Evolutionary conservation across 1,140 invertebrate species (phyloP).

Genomic region (Achatina immaculata): DNA sequence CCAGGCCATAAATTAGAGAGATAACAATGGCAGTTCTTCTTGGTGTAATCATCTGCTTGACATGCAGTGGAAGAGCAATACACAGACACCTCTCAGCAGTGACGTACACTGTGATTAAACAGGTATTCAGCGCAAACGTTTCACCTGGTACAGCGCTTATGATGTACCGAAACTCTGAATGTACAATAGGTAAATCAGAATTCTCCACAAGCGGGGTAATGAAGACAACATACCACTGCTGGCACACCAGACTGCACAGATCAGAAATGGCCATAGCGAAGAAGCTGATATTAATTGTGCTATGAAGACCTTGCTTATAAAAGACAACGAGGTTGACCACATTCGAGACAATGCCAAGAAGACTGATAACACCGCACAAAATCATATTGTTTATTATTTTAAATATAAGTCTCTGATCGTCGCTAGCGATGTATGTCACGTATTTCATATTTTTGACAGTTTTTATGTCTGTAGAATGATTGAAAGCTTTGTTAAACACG

Average conservation of each 20-base stretch:
- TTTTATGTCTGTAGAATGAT: no score
- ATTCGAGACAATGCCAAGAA: no score
- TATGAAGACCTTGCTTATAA: neutral
- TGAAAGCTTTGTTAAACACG: no score
- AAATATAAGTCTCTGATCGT: neutral
- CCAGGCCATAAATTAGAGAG: neutral
- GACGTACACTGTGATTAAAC: neutral
- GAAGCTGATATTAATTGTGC: neutral
- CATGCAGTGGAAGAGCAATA: neutral
- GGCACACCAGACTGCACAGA: neutral
- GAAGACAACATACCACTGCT: no score
- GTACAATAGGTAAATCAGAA: no score
- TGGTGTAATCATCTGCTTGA: constrained; percentile 7
- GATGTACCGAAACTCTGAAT: no score
- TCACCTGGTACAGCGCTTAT: neutral
- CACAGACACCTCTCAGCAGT: neutral
- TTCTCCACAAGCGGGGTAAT: no score
- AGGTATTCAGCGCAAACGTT: neutral
- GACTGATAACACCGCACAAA: no score
- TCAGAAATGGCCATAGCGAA: neutral
- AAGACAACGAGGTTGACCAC: no score
- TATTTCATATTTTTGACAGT: no score
- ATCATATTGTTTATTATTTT: neutral
- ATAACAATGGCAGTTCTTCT: neutral
- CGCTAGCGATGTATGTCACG: no score